Conservation (phyloP, 2,888 invertebrate genomes). For the Mystacides longicornis region DNA sequence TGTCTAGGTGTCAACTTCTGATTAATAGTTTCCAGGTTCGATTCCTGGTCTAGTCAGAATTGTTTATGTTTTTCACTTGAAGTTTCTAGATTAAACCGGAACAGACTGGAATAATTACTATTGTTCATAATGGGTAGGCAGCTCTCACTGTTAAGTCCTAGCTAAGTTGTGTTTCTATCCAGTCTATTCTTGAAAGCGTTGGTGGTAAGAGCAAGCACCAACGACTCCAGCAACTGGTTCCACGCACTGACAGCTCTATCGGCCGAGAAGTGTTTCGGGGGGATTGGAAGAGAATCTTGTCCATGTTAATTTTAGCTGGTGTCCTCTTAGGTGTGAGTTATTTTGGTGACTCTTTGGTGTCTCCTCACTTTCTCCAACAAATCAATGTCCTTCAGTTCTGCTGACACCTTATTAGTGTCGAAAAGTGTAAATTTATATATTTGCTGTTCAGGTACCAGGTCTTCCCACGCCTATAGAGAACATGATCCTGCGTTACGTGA, state of each 20-base stretch:
- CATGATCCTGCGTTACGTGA: constrained; percentile 99
- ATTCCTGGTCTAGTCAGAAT: no score
- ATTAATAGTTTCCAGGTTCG: no score
- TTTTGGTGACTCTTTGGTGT: not conserved
- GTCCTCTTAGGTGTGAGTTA: not conserved
- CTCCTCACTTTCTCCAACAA: no score
- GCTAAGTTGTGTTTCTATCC: not conserved
- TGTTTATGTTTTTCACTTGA: no score
- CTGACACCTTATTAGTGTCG: not conserved
- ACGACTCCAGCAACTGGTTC: not conserved
- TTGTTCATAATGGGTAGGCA: not conserved
- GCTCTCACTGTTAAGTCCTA: not conserved
- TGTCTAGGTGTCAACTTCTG: no score
- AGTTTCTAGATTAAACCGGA: no score
- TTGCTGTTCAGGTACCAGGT: constrained; percentile 70
- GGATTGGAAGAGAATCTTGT: no score
- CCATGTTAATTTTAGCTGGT: not conserved
- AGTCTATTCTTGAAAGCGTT: not conserved
- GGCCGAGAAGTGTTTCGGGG: not conserved
- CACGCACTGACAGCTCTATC: not conserved
- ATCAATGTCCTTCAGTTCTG: no score
- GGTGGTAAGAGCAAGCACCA: no score
- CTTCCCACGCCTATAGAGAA: constrained; percentile 99
- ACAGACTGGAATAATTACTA: not conserved
- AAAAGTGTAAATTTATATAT: not conserved